A percentile compares a stretch with the other conserved stretches of the same genome.
Conservation (phyloP, 2,113 vertebrate genomes). For the Pagrus major region DNA sequence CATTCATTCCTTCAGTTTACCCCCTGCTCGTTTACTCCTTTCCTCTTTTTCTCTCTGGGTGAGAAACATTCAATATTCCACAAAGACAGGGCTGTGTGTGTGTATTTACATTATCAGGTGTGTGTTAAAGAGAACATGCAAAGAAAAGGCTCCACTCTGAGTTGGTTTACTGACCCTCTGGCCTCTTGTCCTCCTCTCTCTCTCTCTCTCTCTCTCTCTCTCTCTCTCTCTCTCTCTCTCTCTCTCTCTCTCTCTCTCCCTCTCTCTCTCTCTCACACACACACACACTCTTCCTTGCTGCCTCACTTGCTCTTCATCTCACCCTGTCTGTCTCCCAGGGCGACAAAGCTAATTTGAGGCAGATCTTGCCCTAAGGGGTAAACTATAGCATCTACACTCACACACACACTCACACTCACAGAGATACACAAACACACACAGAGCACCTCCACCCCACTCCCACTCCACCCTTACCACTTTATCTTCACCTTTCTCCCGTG, state of each 20-base stretch:
- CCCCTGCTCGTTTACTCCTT: conserved; percentile 33
- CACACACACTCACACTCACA: conserved; percentile 42
- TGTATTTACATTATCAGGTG: conserved; percentile 43
- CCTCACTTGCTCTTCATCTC: conserved; percentile 70
- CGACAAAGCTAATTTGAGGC: conserved; percentile 85
- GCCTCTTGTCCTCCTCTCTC: conserved; percentile 49
- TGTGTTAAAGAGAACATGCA: conserved; percentile 57
- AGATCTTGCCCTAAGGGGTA: conserved; percentile 83
- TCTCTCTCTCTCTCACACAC: not conserved
- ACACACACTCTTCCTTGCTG: conserved; percentile 48
- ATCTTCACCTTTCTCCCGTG: conserved; percentile 72
- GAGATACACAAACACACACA: conserved; percentile 35
- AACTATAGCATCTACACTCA: conserved; percentile 62
- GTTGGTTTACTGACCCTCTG: conserved; percentile 77
- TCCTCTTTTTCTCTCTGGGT: conserved; percentile 10
- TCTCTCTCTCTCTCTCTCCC: conserved; percentile 14
- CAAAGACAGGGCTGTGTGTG: conserved; percentile 11
- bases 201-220: conserved; percentile 9
- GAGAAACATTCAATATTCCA: conserved; percentile 37
- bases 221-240: conserved; percentile 11
- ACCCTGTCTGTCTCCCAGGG: conserved; percentile 77
- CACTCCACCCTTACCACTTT: conserved; percentile 62
- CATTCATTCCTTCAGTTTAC: conserved; percentile 46
- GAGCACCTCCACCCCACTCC: conserved; percentile 31
- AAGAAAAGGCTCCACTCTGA: conserved; percentile 61